phyloP scores from a whole-genome alignment of 2,113 vertebrate genomes.

The Ameiurus melas region DNA sequence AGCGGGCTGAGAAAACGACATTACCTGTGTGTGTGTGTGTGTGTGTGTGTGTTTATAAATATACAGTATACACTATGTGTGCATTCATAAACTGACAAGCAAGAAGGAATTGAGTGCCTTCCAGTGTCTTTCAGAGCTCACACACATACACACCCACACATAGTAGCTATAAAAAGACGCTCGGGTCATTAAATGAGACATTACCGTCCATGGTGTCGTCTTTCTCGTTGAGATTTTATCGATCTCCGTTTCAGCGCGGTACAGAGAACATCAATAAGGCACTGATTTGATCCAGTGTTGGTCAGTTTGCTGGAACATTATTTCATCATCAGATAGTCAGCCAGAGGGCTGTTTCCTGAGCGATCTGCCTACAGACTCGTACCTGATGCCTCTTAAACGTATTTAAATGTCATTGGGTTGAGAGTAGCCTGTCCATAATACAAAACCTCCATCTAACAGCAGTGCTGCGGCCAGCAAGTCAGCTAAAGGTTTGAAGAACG shows the following conservation, averaged over 20 bases:
- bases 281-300: background rate
- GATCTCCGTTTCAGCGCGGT: background rate
- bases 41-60: background rate
- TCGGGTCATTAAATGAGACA: background rate
- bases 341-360: background rate
- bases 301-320: constrained; percentile 16
- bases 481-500: background rate
- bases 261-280: background rate
- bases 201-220: background rate
- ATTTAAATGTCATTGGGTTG: background rate
- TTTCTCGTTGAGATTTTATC: constrained; percentile 25
- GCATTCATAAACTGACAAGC: background rate
- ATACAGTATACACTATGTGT: background rate
- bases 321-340: background rate
- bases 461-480: background rate
- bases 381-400: background rate
- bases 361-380: background rate
- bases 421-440: background rate
- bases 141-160: background rate
- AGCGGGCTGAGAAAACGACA: background rate
- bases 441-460: background rate
- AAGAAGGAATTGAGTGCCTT: background rate
- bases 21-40: background rate
- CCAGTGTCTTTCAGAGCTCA: background rate
- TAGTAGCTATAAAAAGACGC: background rate